Evolutionary conservation across 1,140 invertebrate species (phyloP), one percentile per base, ranked within the genome.

Genomic region (Magallana angulata): DNA sequence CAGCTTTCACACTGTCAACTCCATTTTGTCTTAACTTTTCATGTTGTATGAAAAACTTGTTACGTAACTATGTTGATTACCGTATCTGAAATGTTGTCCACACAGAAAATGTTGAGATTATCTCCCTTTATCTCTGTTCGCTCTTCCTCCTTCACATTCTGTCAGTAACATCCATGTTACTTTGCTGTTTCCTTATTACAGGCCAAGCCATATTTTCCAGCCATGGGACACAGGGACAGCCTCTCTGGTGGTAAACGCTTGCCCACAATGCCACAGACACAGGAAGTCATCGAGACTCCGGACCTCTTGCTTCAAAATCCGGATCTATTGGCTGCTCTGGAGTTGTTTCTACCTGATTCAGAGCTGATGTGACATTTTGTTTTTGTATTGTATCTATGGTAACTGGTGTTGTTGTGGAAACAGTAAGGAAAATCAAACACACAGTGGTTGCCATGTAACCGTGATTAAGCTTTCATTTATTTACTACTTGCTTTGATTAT

Each of bases 271-370:
- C 68, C 68, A 24, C 24, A 30, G 24, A 30, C 24, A 11, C 24
- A 76, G 24, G 68, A 76, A 36, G 68, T 30, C 24, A 76, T 76
- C 7, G 18, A 76, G 24, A 76, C 68, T 76, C 68, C 68, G 1
- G 68, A 57, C 56, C 9, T 85, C 9, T 68, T 85, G 60, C 71
- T 81, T 14, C 71, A 80, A 36, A 57, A 58, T 56, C 16, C 56
- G 11, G 30, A 82, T 82, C 58, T 86, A 8, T 16, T 82, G 30
- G 36, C 57, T 1, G 24, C 30, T 57, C 56, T 58, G 4, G 57
- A 81, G 48, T 68, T 81, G 64, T 81, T 86, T 58, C 8, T 58
- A 24, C 68, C 58, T 1, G 24, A 58, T 36, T 82, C 57, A 18
- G 57, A 36, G n/a, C 57, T 80, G 18, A 60, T 81, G 68, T 58